Conservation (phyloP, 2,888 invertebrate genomes). For the Nephrotoma appendiculata region DNA sequence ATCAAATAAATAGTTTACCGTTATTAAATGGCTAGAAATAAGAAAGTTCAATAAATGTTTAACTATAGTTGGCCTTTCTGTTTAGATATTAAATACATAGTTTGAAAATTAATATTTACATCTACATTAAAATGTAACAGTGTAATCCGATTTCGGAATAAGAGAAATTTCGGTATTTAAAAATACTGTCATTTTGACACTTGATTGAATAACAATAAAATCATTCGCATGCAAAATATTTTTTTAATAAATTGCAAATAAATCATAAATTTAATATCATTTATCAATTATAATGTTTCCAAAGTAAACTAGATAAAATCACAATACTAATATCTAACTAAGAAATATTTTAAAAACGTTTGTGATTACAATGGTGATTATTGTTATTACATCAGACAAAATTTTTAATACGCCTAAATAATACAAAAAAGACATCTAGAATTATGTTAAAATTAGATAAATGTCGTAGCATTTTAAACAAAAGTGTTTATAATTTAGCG, state of each 20-base stretch:
- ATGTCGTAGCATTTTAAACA: constrained; percentile 5
- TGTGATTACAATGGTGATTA: background rate
- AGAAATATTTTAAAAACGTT: background rate
- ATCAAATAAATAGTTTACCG: no score
- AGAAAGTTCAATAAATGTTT: no score
- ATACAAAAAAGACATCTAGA: background rate
- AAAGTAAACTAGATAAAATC: background rate
- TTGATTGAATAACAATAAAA: background rate
- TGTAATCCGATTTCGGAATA: background rate
- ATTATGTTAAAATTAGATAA: constrained; percentile 6
- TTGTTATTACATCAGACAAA: background rate
- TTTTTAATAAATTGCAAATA: background rate
- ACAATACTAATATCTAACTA: background rate
- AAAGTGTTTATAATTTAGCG: constrained; percentile 1
- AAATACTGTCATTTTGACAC: background rate
- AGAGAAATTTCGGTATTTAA: background rate
- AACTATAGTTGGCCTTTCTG: background rate
- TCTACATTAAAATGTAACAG: background rate
- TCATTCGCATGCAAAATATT: background rate
- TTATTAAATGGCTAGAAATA: no score
- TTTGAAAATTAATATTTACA: background rate
- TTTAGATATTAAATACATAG: background rate
- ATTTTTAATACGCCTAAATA: background rate
- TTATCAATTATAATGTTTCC: background rate
- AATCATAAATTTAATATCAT: background rate